Evolutionary conservation across 53 echinoderm and acorn worm species (phyloP).

Genomic region (Stichopus horrens): DNA sequence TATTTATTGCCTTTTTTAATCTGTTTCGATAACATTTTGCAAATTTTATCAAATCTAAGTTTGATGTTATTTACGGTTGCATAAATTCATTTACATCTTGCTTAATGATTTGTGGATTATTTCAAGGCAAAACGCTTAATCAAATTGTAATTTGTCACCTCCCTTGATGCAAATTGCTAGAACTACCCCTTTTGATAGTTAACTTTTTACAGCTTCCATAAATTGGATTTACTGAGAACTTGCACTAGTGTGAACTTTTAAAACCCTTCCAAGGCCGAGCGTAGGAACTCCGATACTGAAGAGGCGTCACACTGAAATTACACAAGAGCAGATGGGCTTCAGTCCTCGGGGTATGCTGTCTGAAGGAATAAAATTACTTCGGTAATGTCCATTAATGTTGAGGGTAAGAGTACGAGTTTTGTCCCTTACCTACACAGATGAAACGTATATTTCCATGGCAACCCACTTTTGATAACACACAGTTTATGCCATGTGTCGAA

Average conservation of each 20-base stretch:
- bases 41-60: neutral
- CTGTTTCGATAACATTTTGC: neutral
- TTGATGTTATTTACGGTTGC: neutral
- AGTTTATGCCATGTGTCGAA: neutral
- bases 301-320: neutral
- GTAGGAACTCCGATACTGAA: neutral
- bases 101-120: slow-evolving; percentile 5
- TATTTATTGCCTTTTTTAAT: neutral
- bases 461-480: neutral
- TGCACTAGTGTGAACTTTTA: slow-evolving; percentile 3
- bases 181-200: neutral
- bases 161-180: neutral
- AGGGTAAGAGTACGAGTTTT: neutral
- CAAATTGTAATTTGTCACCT: slow-evolving; percentile 10
- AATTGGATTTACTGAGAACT: slow-evolving; percentile 34
- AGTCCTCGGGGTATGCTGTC: neutral
- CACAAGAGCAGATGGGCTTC: neutral
- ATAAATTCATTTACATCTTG: neutral
- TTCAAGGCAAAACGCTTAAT: slow-evolving; percentile 5
- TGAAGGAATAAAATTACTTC: neutral
- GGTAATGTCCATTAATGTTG: neutral
- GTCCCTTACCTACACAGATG: neutral
- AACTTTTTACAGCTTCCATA: slow-evolving; percentile 11
- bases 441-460: neutral
- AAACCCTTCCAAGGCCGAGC: slow-evolving; percentile 23